Conservation (phyloP, 2,113 vertebrate species). For the Capra hircus region DNA sequence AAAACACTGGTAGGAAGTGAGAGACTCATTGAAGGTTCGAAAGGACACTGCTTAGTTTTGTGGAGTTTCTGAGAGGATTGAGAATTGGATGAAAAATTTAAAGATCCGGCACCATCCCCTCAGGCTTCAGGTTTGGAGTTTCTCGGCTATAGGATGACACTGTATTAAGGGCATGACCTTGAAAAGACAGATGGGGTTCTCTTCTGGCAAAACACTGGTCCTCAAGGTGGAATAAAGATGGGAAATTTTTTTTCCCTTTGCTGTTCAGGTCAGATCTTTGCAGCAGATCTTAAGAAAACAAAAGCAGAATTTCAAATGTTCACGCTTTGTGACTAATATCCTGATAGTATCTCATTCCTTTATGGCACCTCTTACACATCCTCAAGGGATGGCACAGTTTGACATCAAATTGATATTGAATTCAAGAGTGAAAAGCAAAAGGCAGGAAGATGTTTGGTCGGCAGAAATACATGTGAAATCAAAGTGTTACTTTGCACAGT, state of each 20-base stretch:
- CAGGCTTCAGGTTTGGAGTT: background rate
- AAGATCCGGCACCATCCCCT: background rate
- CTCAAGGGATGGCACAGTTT: background rate
- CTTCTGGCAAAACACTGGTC: background rate
- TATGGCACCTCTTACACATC: background rate
- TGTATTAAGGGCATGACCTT: background rate
- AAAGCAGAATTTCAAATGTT: background rate
- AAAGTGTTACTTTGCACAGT: background rate
- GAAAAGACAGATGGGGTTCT: background rate
- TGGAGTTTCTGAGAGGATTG: background rate
- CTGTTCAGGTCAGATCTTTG: background rate
- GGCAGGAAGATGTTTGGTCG: background rate
- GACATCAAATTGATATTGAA: background rate
- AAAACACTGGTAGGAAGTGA: conserved; percentile 8
- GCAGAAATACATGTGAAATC: background rate
- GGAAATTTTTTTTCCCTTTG: background rate
- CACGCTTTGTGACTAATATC: background rate
- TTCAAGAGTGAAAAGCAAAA: background rate
- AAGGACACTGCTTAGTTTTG: conserved; percentile 40
- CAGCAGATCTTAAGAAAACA: background rate
- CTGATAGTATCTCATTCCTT: background rate
- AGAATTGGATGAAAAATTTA: conserved; percentile 5
- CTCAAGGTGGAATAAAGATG: background rate
- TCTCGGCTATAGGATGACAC: background rate
- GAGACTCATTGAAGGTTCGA: background rate